These are phyloP conservation scores for Denticeps clupeoides DNA, from an alignment of 2,797 vertebrate species.

Conservation along the genomic window DNA sequence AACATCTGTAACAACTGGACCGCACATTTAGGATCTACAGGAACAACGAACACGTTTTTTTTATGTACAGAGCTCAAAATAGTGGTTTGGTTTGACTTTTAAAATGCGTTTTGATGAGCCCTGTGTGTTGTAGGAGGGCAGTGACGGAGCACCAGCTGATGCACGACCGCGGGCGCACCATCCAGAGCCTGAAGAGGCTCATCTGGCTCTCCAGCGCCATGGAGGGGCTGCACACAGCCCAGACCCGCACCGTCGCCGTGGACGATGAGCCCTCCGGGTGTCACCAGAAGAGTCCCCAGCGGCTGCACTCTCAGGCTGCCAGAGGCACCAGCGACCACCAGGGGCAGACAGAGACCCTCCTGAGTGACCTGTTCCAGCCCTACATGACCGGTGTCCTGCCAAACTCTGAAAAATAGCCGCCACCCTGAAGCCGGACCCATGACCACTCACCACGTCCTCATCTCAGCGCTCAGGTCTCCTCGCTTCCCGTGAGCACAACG, in stretches of 20 bases:
- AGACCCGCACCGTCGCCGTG: constrained; percentile 36
- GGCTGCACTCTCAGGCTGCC: constrained; percentile 18
- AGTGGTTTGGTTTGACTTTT: too few relatives aligned
- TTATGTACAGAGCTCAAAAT: too few relatives aligned
- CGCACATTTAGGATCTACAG: too few relatives aligned
- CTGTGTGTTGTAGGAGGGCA: constrained; percentile 42
- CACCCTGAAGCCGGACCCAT: too few relatives aligned
- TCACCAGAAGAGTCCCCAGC: not conserved
- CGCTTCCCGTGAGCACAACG: too few relatives aligned
- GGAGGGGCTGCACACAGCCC: constrained; percentile 61
- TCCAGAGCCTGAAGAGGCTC: constrained; percentile 67
- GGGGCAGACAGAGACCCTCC: constrained; percentile 34
- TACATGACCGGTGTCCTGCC: constrained; percentile 27
- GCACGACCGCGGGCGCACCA: constrained; percentile 57
- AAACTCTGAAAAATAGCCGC: constrained; percentile 31
- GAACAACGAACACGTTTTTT: not conserved
- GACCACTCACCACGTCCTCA: too few relatives aligned
- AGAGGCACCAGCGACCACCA: constrained; percentile 17
- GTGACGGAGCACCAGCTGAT: constrained; percentile 65
- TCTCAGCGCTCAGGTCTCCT: too few relatives aligned
- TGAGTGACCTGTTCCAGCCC: constrained; percentile 48
- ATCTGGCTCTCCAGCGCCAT: constrained; percentile 66
- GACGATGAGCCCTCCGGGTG: constrained; percentile 2
- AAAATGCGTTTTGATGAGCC: too few relatives aligned
- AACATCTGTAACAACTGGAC: not conserved